phyloP scores from a whole-genome alignment of 1,140 invertebrate genomes.

The Gryllus bimaculatus region DNA sequence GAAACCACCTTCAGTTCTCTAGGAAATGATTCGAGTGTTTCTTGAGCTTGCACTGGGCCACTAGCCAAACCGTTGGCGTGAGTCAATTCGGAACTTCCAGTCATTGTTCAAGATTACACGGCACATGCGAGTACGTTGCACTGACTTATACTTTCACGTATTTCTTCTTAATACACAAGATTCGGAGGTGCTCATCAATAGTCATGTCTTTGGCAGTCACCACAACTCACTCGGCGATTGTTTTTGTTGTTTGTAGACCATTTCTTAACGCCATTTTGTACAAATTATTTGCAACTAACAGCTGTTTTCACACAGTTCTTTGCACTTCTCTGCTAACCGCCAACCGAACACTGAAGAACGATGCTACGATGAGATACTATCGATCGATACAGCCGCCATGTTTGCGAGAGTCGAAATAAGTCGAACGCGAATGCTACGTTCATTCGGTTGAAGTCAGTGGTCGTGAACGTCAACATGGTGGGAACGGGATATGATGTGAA shows the following conservation, averaged over 20 bases:
- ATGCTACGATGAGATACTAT: neutral
- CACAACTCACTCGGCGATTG: neutral
- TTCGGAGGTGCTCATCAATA: neutral
- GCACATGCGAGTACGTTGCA: neutral
- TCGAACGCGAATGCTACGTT: no score
- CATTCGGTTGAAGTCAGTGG: no score
- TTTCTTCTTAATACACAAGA: neutral
- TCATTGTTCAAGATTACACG: neutral
- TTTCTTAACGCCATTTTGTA: neutral
- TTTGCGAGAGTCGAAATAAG: neutral
- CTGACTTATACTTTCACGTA: neutral
- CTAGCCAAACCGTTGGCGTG: neutral
- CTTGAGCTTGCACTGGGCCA: neutral
- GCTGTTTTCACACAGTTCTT: neutral
- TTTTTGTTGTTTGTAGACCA: neutral
- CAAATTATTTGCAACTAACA: neutral
- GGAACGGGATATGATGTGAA: no score
- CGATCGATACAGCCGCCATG: neutral
- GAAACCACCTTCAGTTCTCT: neutral
- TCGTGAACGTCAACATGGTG: no score
- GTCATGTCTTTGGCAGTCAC: neutral
- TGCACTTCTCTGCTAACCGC: neutral
- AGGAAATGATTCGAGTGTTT: neutral
- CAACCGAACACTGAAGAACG: neutral
- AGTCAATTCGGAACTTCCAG: neutral